Evolutionary conservation across 2,797 vertebrate species (phyloP), one percentile per base, ranked within the genome.

Genomic region (Siniperca undulata): DNA sequence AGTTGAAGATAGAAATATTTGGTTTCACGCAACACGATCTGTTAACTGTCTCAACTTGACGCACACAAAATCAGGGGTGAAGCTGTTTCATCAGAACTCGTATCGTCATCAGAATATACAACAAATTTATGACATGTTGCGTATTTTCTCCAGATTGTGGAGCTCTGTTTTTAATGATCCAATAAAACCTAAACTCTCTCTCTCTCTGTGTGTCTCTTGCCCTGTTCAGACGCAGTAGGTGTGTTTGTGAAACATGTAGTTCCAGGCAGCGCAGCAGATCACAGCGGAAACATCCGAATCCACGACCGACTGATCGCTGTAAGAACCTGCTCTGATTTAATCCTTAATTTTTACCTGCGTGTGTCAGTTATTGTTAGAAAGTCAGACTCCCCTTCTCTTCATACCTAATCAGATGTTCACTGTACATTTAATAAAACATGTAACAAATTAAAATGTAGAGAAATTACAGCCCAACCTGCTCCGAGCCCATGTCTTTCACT

Each of bases 181-280:
- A 46, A 30, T 56, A 8, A 50, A 59, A 48, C 7, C 3, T 24
- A 2, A 40, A 40, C 56, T 10, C 7, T 48, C n/a, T 71, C 1
- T 44, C 0, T 62, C 3, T 74, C 6, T 5, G 34, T 36, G 0
- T 40, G 1, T 79, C 9, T 66, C 19, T 58, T 7, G 0, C 3
- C 24, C n/a, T 8, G 3, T 22, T 78, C 94, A 96, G 98, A 98
- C 75, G 95, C 97, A 19, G 96, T 98, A 0, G 98, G 98, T 22
- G 97, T 99, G 90, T 99, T 97, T 52, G 97, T 99, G 78, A 99
- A 99, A 91, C 96, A 96, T 1, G 90, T 99, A 52, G 96, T 99
- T 78, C 96, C 97, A 1, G 97, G 96, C 81, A 99, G 98, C 17
- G 97, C 98, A 6, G 98, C 98, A 0, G 96, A 97, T 78, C 96